Evolutionary conservation across 2,797 vertebrate species (phyloP).

Genomic region (Liasis olivaceus): DNA sequence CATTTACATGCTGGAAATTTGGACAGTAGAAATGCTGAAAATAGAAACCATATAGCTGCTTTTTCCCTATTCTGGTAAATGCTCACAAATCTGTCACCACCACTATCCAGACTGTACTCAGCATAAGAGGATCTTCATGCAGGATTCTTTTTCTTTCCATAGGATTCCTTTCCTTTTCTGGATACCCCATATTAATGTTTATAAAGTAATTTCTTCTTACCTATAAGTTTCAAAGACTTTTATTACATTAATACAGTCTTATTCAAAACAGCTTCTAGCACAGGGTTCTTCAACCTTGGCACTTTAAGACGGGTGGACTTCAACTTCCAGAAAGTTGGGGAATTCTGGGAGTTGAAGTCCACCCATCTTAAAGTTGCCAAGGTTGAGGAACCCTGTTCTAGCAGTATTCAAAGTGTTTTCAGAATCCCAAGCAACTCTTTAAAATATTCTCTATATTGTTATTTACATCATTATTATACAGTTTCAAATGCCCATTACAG

Average conservation of each 20-base stretch:
- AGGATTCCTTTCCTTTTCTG: not conserved
- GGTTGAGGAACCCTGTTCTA: too few relatives aligned
- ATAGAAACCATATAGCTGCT: not conserved
- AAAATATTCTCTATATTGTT: not conserved
- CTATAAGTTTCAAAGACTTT: not conserved
- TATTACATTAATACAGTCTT: not conserved
- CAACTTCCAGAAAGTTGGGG: too few relatives aligned
- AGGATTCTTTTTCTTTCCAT: not conserved
- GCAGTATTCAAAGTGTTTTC: conserved; percentile 1
- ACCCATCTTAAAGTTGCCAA: too few relatives aligned
- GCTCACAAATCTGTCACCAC: not conserved
- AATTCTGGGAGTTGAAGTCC: too few relatives aligned
- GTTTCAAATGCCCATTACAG: not conserved
- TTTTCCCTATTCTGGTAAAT: not conserved
- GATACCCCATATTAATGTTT: not conserved
- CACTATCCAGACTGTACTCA: not conserved
- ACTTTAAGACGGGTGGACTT: too few relatives aligned
- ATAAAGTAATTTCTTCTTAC: not conserved
- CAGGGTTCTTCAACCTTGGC: too few relatives aligned
- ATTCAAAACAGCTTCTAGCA: not conserved
- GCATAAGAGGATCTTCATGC: not conserved
- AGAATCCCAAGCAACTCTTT: not conserved
- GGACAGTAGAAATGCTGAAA: not conserved
- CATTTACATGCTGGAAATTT: not conserved
- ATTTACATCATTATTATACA: not conserved